Conservation (phyloP, 1,140 invertebrate species). For the Sycobia sp. region DNA sequence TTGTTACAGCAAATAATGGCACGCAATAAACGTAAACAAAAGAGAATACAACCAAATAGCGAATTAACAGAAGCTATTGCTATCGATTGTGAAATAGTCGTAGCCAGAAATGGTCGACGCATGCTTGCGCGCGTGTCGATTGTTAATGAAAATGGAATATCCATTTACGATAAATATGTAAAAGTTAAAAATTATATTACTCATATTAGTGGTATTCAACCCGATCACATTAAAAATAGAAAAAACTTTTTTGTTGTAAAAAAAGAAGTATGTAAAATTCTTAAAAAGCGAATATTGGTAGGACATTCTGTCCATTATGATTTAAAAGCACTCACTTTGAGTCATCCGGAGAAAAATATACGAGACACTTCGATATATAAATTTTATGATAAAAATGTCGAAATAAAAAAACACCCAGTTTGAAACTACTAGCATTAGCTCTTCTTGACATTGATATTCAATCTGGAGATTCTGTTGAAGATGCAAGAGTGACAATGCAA, state of each 20-base stretch:
- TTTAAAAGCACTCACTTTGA: conserved; percentile 79
- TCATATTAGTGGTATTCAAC: conserved; percentile 84
- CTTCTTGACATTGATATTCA: conserved; percentile 85
- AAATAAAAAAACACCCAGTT: conserved; percentile 74
- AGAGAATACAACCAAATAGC: conserved; percentile 22
- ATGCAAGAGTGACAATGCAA: conserved; percentile 85
- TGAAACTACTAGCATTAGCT: conserved; percentile 78
- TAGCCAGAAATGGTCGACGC: conserved; percentile 77
- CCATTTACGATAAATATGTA: conserved; percentile 91
- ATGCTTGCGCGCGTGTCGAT: conserved; percentile 90
- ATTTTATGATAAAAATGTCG: conserved; percentile 72
- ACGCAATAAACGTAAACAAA: no score
- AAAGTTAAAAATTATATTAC: conserved; percentile 86
- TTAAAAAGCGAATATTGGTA: conserved; percentile 78
- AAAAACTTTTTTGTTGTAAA: conserved; percentile 79
- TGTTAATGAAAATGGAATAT: conserved; percentile 85
- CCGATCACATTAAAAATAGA: conserved; percentile 72
- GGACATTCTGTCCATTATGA: conserved; percentile 91
- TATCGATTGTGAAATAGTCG: conserved; percentile 98
- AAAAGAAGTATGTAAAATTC: conserved; percentile 78
- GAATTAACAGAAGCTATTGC: conserved; percentile 73
- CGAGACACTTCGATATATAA: conserved; percentile 86
- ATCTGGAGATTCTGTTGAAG: conserved; percentile 85
- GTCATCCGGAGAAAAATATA: conserved; percentile 77
- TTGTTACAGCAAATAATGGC: no score